Base-by-base conservation (phyloP, 2,888 invertebrate genomes). In the Theodoxus fluviatilis region DNA sequence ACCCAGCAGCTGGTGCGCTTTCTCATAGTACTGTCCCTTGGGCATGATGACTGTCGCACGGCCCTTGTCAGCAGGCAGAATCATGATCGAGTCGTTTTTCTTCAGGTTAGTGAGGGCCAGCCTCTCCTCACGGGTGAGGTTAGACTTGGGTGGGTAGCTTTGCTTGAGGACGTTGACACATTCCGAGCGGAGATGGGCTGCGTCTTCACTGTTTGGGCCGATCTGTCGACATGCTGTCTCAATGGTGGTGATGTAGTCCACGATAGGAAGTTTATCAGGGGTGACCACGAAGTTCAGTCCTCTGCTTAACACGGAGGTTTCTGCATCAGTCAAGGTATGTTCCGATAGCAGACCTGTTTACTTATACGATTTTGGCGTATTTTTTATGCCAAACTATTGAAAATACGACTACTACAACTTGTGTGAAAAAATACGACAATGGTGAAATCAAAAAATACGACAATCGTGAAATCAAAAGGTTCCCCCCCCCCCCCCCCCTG, bases 101-200 rank as follows among this genome's bases (percentile, higher is more conserved):
- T 25, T 57, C 57, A 28, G 4, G 6, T 25, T 12, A 15, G 28
- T 6, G 1, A 57, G 57, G 28, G 57, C 57, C 3, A 25, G 57
- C 33, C 25, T 57, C 1, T 57, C 57, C 4, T 9, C 25, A 28
- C 6, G 9, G 15, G 57, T 31, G 15, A 57, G 6, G 57, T 57
- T 57, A 12, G 57, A 25, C 33, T 57, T 57, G 57, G 57, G 25
- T n/a, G n/a, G n/a, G n/a, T n/a, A n/a, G n/a, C n/a, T n/a, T n/a
- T n/a, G n/a, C n/a, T n/a, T n/a, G n/a, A 25, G 57, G 57, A 31
- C 33, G 25, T 25, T 57, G 6, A 25, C 57, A 57, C 57, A 57
- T 33, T 57, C 57, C 15, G 31, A 57, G 28, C 57, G 22, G 9
- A 57, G 28, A 18, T 57, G 57, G 3, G 57, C 3, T 28, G 57